Evolutionary conservation across 2,888 invertebrate genomes (phyloP), one percentile per base, ranked within the genome.

Genomic region (Sepioteuthis lessoniana): DNA sequence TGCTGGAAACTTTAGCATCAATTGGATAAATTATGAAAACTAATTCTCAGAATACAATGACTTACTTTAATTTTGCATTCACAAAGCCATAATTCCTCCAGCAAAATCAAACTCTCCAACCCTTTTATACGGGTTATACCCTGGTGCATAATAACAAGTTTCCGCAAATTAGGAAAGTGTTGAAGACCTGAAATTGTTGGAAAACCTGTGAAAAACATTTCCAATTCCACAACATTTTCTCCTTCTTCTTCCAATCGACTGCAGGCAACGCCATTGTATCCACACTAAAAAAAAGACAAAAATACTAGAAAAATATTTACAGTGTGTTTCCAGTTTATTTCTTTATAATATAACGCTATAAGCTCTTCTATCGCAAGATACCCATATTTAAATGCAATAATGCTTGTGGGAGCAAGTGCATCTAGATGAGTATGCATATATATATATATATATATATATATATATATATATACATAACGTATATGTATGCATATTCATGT

Each of bases 151-250:
- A 97, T 95, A 46, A 95, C 95, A 37, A 97, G 95, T 21, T 96
- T 96, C 46, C 95, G 95, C 76, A 97, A 95, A 94, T 97, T 96
- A 25, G 97, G 97, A 95, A 97, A 97, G 94, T 96, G 94, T 60
- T 96, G 95, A 94, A 97, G 95, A 46, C 97, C 96, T 46, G 96
- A 95, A 50, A 97, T 96, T 91, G 96, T 95, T 8, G 97, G 96
- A 95, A 96, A 97, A 4, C 97, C 97, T 50, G 97, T 96, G 95
- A 97, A 97, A 95, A 97, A 97, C 96, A 97, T 96, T 95, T 97
- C 97, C 94, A 97, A 94, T 25, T 95, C 94, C n/a, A 95, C 94
- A 50, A 96, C 95, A 50, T 95, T 95, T 50, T 94, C 95, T 5
- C 96, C 96, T 50, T 97, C 96, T 37, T 95, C 95, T 93, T 94